These are phyloP conservation scores for Crioceris asparagi DNA, from an alignment of 2,888 invertebrate species.

Conservation along the genomic window DNA sequence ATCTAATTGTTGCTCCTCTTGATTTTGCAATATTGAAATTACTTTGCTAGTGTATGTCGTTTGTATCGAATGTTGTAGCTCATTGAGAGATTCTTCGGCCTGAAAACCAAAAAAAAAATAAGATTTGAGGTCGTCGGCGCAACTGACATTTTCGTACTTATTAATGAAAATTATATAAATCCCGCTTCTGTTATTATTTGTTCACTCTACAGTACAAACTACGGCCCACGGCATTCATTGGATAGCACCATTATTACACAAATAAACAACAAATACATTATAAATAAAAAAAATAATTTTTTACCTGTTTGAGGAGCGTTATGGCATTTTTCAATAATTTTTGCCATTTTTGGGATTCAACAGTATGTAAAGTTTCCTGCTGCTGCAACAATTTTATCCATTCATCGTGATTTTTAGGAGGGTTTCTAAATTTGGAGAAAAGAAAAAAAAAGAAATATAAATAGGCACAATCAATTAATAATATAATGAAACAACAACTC, in stretches of 20 bases:
- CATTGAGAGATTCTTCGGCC: slow-evolving; percentile 69
- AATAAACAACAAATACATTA: background rate
- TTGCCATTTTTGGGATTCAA: slow-evolving; percentile 77
- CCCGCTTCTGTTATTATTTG: no score
- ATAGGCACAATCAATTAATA: background rate
- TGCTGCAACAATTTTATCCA: slow-evolving; percentile 72
- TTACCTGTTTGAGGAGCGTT: slow-evolving; percentile 62
- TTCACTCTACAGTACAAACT: no score
- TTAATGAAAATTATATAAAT: no score
- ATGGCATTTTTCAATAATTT: slow-evolving; percentile 61
- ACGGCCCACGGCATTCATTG: no score
- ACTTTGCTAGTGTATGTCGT: slow-evolving; percentile 45
- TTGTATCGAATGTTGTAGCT: slow-evolving; percentile 54
- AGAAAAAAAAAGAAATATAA: background rate
- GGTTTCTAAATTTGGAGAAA: slow-evolving; percentile 40
- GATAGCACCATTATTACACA: no score
- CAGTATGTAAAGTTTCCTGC: slow-evolving; percentile 69
- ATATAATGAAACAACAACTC: slow-evolving; percentile 17
- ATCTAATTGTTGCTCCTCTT: slow-evolving; percentile 10
- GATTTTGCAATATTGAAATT: slow-evolving; percentile 38
- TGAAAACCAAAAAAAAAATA: slow-evolving; percentile 29
- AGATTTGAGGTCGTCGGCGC: no score
- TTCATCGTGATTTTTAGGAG: slow-evolving; percentile 66
- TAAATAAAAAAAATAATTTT: slow-evolving; percentile 10
- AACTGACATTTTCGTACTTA: no score